Conservation (phyloP, 2,797 vertebrate species). For the Brotula barbata region DNA sequence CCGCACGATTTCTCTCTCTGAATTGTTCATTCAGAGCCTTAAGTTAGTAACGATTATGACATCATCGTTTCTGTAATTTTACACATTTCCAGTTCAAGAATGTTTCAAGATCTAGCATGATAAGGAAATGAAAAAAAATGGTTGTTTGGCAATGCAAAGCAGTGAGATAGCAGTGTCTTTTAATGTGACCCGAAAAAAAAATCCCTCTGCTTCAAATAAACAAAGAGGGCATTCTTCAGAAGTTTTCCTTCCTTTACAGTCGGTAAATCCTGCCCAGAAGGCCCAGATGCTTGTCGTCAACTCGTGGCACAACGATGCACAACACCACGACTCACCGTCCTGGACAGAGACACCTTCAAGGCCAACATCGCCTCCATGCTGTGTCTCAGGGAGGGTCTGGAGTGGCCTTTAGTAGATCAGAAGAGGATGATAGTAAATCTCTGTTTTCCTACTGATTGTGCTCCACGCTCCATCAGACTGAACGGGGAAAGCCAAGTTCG, state of each 20-base stretch:
- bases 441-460: slow-evolving; percentile 13
- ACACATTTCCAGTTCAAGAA: neutral
- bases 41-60: too few species aligned
- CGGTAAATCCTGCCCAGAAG: slow-evolving; percentile 9
- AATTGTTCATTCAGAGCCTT: too few species aligned
- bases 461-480: neutral
- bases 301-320: slow-evolving; percentile 11
- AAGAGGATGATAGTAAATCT: slow-evolving; percentile 23
- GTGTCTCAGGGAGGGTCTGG: slow-evolving; percentile 20
- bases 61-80: neutral
- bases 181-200: slow-evolving; percentile 14
- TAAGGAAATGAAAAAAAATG: neutral
- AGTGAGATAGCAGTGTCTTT: neutral
- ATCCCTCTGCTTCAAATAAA: neutral
- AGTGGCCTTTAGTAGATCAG: slow-evolving; percentile 18
- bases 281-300: neutral
- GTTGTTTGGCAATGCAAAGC: neutral
- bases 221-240: neutral
- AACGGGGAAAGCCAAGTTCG: neutral
- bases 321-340: neutral
- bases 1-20: neutral
- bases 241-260: slow-evolving; percentile 44
- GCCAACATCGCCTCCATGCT: slow-evolving; percentile 22
- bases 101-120: neutral
- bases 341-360: slow-evolving; percentile 17